Evolutionary conservation across 2,888 invertebrate genomes (phyloP).

Genomic region (Drosophila diplacantha): DNA sequence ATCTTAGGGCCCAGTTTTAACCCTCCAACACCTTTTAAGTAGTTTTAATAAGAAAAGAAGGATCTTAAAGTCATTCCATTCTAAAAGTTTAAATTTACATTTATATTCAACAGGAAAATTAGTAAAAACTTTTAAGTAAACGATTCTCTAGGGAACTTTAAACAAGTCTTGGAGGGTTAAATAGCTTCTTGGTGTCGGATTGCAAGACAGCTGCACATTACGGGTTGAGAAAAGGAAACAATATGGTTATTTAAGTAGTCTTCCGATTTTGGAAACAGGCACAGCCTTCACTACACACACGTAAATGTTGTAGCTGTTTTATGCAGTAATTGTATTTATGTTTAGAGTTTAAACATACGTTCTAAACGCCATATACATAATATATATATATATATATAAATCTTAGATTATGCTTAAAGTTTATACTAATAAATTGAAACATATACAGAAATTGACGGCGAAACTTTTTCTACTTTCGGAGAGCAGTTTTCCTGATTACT

Average conservation of each 20-base stretch:
- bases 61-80: not conserved
- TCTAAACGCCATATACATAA: conserved; percentile 66
- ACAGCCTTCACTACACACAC: conserved; percentile 49
- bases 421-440: conserved; percentile 64
- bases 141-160: not conserved
- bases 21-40: conserved; percentile 10
- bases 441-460: conserved; percentile 54
- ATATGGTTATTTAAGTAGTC: conserved; percentile 24
- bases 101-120: not conserved
- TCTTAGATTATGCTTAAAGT: conserved; percentile 59
- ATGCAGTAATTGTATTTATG: conserved; percentile 61
- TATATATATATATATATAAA: conserved; percentile 40
- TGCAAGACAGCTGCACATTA: conserved; percentile 10
- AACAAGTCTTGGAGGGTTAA: conserved; percentile 24
- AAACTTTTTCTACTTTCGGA: conserved; percentile 13
- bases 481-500: not conserved
- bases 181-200: conserved; percentile 24
- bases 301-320: conserved; percentile 47
- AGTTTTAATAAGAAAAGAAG: not conserved
- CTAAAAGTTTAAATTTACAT: not conserved
- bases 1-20: conserved; percentile 37
- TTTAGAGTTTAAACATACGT: conserved; percentile 56
- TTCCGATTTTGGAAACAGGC: conserved; percentile 45
- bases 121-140: not conserved
- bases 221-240: conserved; percentile 22